Evolutionary conservation across 2,113 vertebrate genomes (phyloP), one percentile per base, ranked within the genome.

Genomic region (Dromiciops gliroides): DNA sequence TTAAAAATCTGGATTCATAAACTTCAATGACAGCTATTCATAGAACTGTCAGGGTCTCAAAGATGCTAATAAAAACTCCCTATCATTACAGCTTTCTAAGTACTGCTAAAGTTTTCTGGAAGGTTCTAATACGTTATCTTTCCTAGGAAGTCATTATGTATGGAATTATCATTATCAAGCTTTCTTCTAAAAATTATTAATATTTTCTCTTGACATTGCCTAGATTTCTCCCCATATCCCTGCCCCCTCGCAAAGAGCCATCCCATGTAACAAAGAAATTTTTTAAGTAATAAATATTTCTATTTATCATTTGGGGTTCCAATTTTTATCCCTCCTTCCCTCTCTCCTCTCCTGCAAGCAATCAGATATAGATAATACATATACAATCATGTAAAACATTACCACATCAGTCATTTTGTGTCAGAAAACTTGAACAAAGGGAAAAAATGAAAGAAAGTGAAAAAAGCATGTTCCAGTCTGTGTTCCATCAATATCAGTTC

Each of bases 1-100:
- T 83, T 83, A n/a, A 53, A 19, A 89, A 53, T 28, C 0, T 91
- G 95, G 50, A 95, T 50, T 95, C 90, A 96, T 31, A 93, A 92
- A 44, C 24, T 44, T 31, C 7, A 92, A 95, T 90, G 96, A 47
- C 24, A 95, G 91, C 0, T 49, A 53, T 7, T 12, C 26, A 51
- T 95, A 96, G 91, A 52, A 93, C 37, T 25, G 3, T 53, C 60
- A 89, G 8, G 1, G 56, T 94, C 50, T 96, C 93, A 67, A 10
- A 89, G 53, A 92, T 28, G 60, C 51, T 37, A 89, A 44, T 83
- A 44, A 83, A 89, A 94, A 95, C 48, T 92, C 3, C 89, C 83
- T 92, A 92, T 89, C 53, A 51, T 26, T 92, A n/a, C 91, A n/a
- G 9, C 52, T 90, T 91, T 94, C 3, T 10, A 88, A 94, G 50